Percentiles rank a stretch among this genome's conserved stretches.
Conservation (phyloP, 2,113 vertebrate genomes). For the Bujurquina vittata region DNA sequence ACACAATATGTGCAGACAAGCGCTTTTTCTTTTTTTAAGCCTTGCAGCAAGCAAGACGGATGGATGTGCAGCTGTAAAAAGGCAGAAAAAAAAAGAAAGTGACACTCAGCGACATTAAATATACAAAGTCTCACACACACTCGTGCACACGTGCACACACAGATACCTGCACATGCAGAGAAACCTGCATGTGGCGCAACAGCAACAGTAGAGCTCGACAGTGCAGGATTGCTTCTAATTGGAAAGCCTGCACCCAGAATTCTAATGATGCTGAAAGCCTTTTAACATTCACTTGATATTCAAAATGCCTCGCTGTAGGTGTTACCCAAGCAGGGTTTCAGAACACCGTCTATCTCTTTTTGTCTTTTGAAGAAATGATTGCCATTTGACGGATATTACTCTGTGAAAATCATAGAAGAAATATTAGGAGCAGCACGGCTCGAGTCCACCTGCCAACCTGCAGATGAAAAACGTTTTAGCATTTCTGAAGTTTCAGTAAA, state of each 20-base stretch:
- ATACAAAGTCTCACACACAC: constrained; percentile 6
- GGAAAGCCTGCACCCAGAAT: constrained; percentile 46
- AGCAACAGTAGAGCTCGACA: constrained; percentile 27
- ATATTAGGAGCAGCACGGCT: neutral
- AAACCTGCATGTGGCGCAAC: constrained; percentile 26
- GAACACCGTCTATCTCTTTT: constrained; percentile 22
- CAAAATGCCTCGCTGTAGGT: constrained; percentile 49
- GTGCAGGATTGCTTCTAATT: constrained; percentile 56
- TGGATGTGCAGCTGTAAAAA: constrained; percentile 12
- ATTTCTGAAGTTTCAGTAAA: constrained; percentile 30
- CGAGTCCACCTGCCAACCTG: constrained; percentile 8
- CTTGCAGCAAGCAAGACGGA: constrained; percentile 15
- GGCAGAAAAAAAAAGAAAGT: constrained; percentile 3
- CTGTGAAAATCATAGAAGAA: constrained; percentile 28
- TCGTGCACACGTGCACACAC: neutral
- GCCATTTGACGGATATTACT: constrained; percentile 47
- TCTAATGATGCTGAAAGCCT: constrained; percentile 49
- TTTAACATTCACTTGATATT: constrained; percentile 60
- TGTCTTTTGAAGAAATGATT: constrained; percentile 57
- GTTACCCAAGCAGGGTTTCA: constrained; percentile 39
- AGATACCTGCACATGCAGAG: constrained; percentile 1
- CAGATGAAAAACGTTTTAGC: constrained; percentile 9
- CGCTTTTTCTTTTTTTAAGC: neutral
- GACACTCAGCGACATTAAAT: constrained; percentile 33
- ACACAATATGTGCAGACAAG: neutral